Base-by-base conservation (phyloP, 2,113 vertebrate genomes). In the Amphilophus citrinellus region DNA sequence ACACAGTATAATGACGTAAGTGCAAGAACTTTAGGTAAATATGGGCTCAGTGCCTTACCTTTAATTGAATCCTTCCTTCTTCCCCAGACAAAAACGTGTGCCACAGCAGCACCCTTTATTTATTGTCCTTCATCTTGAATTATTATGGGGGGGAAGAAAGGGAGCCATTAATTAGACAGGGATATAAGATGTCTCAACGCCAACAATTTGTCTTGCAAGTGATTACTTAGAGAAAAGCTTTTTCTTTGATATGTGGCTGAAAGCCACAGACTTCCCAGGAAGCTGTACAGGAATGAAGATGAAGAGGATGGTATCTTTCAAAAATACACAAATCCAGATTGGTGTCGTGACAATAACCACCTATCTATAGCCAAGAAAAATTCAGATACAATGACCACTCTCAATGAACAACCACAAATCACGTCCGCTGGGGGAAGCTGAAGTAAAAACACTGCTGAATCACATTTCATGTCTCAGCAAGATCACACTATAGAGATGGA, bases 201-300 rank as follows among this genome's bases (percentile, higher is more conserved):
- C 91, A 90, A 82, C 89, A 85, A 92, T 94, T 93, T 91, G 90
- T 94, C 92, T 93, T 88, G 68, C 82, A 79, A 92, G 87, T 91
- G 85, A 93, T 94, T 92, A 92, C 92, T 90, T 91, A 91, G 79
- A 87, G 86, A 80, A 88, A 84, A 79, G 84, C 82, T 84, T 80
- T 92, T 79, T 82, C 73, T 85, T 68, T 87, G 78, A 90, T 86
- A 82, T 24, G 79, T 86, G 81, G 88, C 88, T 73, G 86, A 84
- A 84, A 92, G 87, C 83, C 73, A 76, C 79, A 30, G 78, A 82
- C 22, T 84, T 89, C 79, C 77, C 47, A 5, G 77, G 20, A 76
- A 65, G 37, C 56, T 63, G 58, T 57, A 71, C 66, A 78, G 24
- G 42, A 84, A 81, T 66, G 39, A 83, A 84, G 76, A 88, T 66